Conservation (phyloP, 2,113 vertebrate species). For the Pterocles orientalis region DNA sequence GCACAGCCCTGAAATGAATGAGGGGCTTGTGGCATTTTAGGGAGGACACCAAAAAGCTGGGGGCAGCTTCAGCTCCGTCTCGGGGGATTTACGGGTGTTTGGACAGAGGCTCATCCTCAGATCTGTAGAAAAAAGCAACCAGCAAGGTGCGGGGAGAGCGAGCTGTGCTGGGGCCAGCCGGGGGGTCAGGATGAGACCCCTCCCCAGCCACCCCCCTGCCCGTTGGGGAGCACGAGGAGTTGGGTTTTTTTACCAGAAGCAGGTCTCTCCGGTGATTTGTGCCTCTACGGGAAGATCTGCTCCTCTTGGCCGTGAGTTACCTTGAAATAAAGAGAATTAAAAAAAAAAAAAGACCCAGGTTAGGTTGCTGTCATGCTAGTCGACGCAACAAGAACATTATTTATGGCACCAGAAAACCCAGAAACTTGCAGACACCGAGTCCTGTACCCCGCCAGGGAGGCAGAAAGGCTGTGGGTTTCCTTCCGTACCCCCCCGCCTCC, state of each 20-base stretch:
- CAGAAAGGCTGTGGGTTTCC: neutral
- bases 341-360: neutral
- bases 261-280: neutral
- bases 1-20: neutral
- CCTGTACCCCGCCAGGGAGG: rapidly evolving
- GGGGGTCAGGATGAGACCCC: neutral
- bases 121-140: neutral
- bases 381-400: rapidly evolving
- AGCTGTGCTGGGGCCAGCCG: rapidly evolving
- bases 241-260: slow-evolving; percentile 11
- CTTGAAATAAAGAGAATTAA: neutral
- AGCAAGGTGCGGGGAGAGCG: rapidly evolving
- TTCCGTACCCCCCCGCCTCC: neutral
- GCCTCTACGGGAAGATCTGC: neutral
- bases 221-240: rapidly evolving
- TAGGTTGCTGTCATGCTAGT: neutral
- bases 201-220: neutral
- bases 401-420: neutral
- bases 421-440: rapidly evolving
- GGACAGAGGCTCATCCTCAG: neutral
- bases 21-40: neutral
- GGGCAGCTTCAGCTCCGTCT: neutral
- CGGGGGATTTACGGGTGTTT: neutral
- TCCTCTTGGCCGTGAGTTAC: neutral
- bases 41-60: neutral